Percentiles rank a stretch among this genome's conserved stretches.
Evolutionary conservation across 2,888 invertebrate species (phyloP).

Genomic region (Eristalinus aeneus): DNA sequence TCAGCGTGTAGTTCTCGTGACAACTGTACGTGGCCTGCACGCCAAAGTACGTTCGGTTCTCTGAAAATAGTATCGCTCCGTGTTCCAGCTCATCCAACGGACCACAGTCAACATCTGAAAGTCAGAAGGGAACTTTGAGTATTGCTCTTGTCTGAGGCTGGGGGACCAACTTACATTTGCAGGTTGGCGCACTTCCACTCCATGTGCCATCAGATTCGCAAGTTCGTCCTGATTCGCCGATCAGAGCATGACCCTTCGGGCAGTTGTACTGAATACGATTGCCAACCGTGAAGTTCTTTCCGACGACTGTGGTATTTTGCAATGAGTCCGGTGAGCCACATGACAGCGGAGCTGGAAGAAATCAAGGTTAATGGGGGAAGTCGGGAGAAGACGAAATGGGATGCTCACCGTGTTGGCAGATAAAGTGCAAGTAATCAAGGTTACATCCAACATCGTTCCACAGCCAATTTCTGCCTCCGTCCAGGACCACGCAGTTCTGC

Average conservation of each 20-base stretch:
- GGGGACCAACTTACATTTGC: conserved; percentile 87
- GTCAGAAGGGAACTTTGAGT: conserved; percentile 35
- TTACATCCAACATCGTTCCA: conserved; percentile 98
- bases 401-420: conserved; percentile 93
- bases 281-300: conserved; percentile 86
- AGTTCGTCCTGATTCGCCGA: conserved; percentile 86
- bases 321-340: conserved; percentile 94
- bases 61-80: conserved; percentile 85
- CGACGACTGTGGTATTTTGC: conserved; percentile 90
- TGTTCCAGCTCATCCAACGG: conserved; percentile 86
- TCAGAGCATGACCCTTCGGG: conserved; percentile 90
- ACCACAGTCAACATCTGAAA: conserved; percentile 91
- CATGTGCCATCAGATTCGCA: conserved; percentile 91
- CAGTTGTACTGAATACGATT: conserved; percentile 88
- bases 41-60: conserved; percentile 89
- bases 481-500: conserved; percentile 96
- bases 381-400: background rate
- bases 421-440: conserved; percentile 95
- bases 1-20: conserved; percentile 91
- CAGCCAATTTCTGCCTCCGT: conserved; percentile 93
- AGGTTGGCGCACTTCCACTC: conserved; percentile 90
- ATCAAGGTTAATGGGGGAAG: background rate
- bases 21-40: conserved; percentile 90
- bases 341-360: conserved; percentile 86
- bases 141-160: background rate